Conservation (phyloP, 2,888 invertebrate genomes). For the Stenurella melanura region DNA sequence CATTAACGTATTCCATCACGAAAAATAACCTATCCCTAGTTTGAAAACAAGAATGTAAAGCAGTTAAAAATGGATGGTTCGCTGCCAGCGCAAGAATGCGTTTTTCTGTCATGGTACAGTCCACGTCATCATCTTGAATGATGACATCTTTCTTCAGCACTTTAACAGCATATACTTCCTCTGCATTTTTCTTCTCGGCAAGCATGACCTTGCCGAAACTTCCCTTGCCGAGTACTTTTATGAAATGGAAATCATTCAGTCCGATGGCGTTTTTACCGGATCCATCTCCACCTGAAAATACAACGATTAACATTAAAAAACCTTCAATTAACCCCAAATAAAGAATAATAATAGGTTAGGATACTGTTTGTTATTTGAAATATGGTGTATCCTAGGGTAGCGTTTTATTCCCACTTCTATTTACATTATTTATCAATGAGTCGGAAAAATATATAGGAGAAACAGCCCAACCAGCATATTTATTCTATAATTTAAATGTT, state of each 20-base stretch:
- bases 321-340: not conserved
- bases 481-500: no score
- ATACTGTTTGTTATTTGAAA: no score
- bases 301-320: constrained; percentile 9
- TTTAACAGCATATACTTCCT: constrained; percentile 92
- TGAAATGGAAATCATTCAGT: constrained; percentile 94
- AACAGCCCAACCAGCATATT: no score
- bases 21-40: constrained; percentile 93
- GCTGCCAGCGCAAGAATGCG: constrained; percentile 97
- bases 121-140: constrained; percentile 99
- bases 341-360: not conserved
- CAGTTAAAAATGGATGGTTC: constrained; percentile 97
- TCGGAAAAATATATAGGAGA: no score
- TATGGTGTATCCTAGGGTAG: no score
- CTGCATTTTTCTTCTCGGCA: constrained; percentile 93
- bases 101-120: constrained; percentile 99
- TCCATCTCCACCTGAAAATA: constrained; percentile 37
- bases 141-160: constrained; percentile 98
- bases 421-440: no score
- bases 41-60: constrained; percentile 97
- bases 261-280: constrained; percentile 76
- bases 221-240: constrained; percentile 99
- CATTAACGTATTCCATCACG: constrained; percentile 99
- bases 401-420: no score
- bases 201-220: constrained; percentile 99